phyloP scores from a whole-genome alignment of 92 coral and sea anemone species.

The Zoanthus gigantus region DNA sequence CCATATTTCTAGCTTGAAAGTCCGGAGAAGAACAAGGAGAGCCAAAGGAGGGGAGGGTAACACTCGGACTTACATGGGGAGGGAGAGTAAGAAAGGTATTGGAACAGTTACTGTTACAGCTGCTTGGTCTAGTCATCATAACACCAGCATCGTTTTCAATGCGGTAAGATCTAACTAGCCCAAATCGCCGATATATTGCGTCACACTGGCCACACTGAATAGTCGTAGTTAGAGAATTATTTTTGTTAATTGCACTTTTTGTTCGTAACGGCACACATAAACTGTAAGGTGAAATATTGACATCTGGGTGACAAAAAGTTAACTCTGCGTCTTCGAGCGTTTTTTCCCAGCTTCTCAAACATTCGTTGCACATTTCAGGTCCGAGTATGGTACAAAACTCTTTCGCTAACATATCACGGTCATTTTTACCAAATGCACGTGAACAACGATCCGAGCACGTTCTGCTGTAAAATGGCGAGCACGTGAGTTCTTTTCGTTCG shows the following conservation, averaged over 20 bases:
- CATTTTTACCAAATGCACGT: conserved; percentile 45
- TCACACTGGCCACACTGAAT: conserved; percentile 53
- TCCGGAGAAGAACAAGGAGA: conserved; percentile 17
- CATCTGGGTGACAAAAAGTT: conserved; percentile 65
- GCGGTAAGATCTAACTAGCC: conserved; percentile 39
- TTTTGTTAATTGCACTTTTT: conserved; percentile 5
- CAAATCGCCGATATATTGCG: conserved; percentile 55
- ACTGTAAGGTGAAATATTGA: conserved; percentile 75
- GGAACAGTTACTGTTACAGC: conserved; percentile 1
- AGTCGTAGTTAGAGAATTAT: conserved; percentile 46
- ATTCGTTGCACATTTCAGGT: conserved; percentile 77
- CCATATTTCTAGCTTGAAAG: not conserved
- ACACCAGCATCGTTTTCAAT: conserved; percentile 29
- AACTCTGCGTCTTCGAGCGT: conserved; percentile 61
- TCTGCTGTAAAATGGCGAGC: conserved; percentile 33
- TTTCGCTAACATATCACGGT: conserved; percentile 58
- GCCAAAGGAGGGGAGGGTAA: conserved; percentile 27
- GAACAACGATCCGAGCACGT: conserved; percentile 55
- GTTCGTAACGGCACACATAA: conserved; percentile 71
- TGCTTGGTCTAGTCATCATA: conserved; percentile 80
- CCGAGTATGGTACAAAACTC: conserved; percentile 87
- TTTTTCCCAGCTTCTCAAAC: conserved; percentile 69
- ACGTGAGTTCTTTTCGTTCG: conserved; percentile 3
- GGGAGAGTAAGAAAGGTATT: not conserved
- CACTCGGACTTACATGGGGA: not conserved